A percentile compares a stretch with the other conserved stretches of the same genome.
Conservation (phyloP, 2,113 vertebrate genomes). For the Daboia siamensis region DNA sequence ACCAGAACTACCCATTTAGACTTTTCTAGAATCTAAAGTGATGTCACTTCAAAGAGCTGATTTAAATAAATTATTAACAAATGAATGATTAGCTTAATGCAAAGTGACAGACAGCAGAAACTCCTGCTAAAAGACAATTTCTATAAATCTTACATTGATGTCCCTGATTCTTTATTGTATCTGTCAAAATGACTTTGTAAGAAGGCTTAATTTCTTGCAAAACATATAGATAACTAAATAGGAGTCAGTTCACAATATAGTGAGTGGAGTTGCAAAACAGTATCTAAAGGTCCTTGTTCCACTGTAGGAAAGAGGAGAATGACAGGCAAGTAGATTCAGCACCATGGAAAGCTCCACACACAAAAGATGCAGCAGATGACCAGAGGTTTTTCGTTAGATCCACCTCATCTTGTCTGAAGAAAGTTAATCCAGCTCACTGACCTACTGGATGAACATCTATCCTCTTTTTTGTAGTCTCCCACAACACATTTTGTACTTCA, state of each 20-base stretch:
- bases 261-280: neutral
- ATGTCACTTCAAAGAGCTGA: slow-evolving; percentile 46
- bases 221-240: neutral
- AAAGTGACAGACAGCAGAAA: slow-evolving; percentile 53
- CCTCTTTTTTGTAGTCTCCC: too few relatives aligned
- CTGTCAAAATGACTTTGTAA: slow-evolving; percentile 24
- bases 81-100: slow-evolving; percentile 53
- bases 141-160: slow-evolving; percentile 32
- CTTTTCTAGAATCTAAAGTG: slow-evolving; percentile 34
- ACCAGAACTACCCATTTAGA: slow-evolving; percentile 35
- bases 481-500: neutral
- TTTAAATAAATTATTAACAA: slow-evolving; percentile 57
- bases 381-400: neutral
- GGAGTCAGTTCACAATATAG: neutral
- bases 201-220: slow-evolving; percentile 16
- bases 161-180: slow-evolving; percentile 3
- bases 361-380: neutral
- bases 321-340: neutral
- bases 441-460: neutral
- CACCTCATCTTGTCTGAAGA: neutral
- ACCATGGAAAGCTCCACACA: slow-evolving; percentile 4
- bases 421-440: neutral
- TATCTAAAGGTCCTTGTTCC: neutral
- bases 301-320: neutral
- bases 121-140: slow-evolving; percentile 52